Evolutionary conservation across 2,888 invertebrate species (phyloP), one percentile per base, ranked within the genome.

Genomic region (Dinocampus coccinellae): DNA sequence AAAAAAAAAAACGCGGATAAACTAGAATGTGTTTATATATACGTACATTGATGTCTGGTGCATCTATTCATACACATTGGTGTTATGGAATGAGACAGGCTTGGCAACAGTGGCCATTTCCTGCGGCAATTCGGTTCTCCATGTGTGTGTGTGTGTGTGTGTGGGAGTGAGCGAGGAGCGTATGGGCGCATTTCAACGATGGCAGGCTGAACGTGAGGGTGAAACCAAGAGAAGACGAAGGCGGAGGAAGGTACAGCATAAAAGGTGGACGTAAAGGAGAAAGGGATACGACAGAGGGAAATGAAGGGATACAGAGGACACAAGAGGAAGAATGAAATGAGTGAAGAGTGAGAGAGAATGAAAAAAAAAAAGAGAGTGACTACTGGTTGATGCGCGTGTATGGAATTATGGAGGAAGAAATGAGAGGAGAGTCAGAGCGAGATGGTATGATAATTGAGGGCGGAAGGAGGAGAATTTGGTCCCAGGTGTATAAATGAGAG

Each of bases 101-200:
- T 76, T 83, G 80, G 83, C 83, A 83, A 83, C 83, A 80, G 83
- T 83, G 80, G 81, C 81, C 78, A 79, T 79, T 79, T 77, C 77
- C 77, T 72, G 73, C 71, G 75, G 74, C 62, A 52, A 66, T 62
- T 62, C 62, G 34, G 73, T 57, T 71, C 63, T 67, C n/a, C n/a
- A n/a, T n/a, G 47, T 68, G 62, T 75, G 29, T 29, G 29, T 29
- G 29, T 29, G 29, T 7, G 29, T n/a, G n/a, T n/a, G n/a, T n/a
- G n/a, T n/a, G n/a, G n/a, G n/a, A n/a, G n/a, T n/a, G n/a, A n/a
- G n/a, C n/a, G n/a, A n/a, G n/a, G n/a, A n/a, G n/a, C n/a, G n/a
- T n/a, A 29, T 7, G n/a, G 29, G 29, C 3, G 29, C 7, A 69
- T 47, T 62, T 60, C 60, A 53, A 61, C 55, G 36, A 73, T 61